These are phyloP conservation scores for Dromaius novaehollandiae DNA, from an alignment of 2,113 vertebrate genomes.

Conservation along the genomic window DNA sequence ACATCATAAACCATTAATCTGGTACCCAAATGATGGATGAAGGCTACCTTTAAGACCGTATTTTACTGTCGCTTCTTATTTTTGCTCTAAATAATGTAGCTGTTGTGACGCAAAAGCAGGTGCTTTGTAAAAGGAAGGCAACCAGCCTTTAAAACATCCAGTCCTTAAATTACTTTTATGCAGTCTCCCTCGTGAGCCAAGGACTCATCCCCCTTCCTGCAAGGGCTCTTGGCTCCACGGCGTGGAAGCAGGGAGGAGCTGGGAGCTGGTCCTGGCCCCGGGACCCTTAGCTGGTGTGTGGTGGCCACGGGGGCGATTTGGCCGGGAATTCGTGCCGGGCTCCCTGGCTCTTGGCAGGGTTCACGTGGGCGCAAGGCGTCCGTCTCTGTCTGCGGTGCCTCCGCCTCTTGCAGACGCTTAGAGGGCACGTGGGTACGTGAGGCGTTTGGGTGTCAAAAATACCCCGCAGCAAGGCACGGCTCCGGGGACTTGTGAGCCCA, in stretches of 20 bases:
- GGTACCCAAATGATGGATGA: background rate
- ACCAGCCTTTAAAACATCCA: background rate
- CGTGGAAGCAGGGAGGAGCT: background rate
- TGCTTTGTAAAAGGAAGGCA: background rate
- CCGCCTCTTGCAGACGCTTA: background rate
- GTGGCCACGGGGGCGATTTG: too few species aligned
- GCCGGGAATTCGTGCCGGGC: background rate
- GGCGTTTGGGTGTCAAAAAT: background rate
- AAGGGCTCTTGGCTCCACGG: background rate
- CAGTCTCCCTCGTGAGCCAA: accelerated
- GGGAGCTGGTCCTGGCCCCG: background rate
- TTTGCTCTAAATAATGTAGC: background rate
- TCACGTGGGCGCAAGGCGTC: too few species aligned
- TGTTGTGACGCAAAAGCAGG: accelerated
- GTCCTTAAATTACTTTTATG: background rate
- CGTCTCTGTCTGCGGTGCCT: too few species aligned
- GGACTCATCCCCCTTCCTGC: background rate
- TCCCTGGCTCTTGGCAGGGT: too few species aligned
- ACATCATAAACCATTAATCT: background rate
- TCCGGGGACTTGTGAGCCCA: background rate
- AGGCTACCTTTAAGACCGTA: background rate
- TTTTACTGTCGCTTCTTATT: background rate
- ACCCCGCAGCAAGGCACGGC: background rate
- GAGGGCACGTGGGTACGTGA: background rate
- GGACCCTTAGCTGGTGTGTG: too few species aligned